Evolutionary conservation across 2,797 vertebrate genomes (phyloP), one percentile per base, ranked within the genome.

Genomic region (Spondyliosoma cantharus): DNA sequence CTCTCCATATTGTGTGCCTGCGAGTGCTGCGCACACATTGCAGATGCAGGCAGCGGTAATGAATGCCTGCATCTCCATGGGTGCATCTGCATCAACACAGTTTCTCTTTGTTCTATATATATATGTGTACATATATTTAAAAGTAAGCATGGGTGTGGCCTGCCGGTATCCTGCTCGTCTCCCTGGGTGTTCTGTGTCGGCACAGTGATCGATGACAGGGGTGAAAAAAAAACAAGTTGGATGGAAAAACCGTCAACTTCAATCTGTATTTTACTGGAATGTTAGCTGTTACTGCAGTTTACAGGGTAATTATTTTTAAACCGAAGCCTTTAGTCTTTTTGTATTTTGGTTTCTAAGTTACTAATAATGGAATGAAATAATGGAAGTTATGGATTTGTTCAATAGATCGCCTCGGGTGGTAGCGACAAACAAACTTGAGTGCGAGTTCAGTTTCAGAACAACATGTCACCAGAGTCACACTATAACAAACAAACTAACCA

Each of bases 1-100:
- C 90, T 90, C 83, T 90, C 79, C 77, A 80, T 89, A 83, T 72
- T 24, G n/a, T 78, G 80, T 72, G 67, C 24, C 50, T 64, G 57
- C 42, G 80, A 89, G 78, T 29, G 16, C 24, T 46, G 67, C 8
- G 0, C 71, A 85, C 75, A 82, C 78, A 80, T 53, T 78, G 76
- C 86, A 83, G 80, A 91, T 86, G 49, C 53, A 70, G 70, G 71
- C 57, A 12, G 68, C 48, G 11, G 76, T 80, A 85, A 89, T 84
- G 80, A 81, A 75, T 80, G 70, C 22, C 65, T 77, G 69, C 62
- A 80, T 82, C 71, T 79, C 29, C 69, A 73, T 50, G 66, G 46
- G 56, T 85, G 74, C 62, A 67, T 86, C 68, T 84, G 45, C 76
- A 87, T 70, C 48, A 68, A 68, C 53, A 57, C 67, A 72, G 59